Conservation (phyloP, 2,797 vertebrate genomes). For the Limosa lapponica region DNA sequence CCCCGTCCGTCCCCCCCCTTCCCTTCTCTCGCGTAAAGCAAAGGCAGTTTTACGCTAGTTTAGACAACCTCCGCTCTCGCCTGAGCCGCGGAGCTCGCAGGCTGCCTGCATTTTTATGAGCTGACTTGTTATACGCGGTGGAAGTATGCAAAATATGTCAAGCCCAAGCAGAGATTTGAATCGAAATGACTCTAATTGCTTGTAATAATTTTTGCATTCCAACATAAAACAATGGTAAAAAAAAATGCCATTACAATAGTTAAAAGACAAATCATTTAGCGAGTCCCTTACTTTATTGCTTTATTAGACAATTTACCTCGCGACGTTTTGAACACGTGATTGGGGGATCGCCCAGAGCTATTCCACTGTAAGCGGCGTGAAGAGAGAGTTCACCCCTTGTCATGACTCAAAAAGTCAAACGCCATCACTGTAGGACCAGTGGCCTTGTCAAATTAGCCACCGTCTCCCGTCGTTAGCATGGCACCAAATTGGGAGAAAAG, state of each 20-base stretch:
- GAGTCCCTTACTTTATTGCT: conserved; percentile 55
- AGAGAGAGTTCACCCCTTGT: conserved; percentile 24
- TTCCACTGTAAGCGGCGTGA: not conserved
- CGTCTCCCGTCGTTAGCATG: not conserved
- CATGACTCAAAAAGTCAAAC: conserved; percentile 58
- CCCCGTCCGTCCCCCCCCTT: too few species aligned
- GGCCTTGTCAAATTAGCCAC: conserved; percentile 59
- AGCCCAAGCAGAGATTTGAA: conserved; percentile 73
- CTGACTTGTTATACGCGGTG: conserved; percentile 60
- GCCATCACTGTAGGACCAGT: conserved; percentile 1
- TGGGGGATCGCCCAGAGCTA: conserved; percentile 55
- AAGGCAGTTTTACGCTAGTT: conserved; percentile 38
- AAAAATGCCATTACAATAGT: conserved; percentile 59
- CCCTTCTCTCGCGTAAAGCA: not conserved
- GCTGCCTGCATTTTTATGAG: conserved; percentile 74
- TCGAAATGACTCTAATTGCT: conserved; percentile 77
- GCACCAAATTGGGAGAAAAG: not conserved
- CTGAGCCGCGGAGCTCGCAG: not conserved
- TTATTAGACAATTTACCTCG: conserved; percentile 67
- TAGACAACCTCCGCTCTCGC: conserved; percentile 17
- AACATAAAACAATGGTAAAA: conserved; percentile 74
- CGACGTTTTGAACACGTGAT: conserved; percentile 19
- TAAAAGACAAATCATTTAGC: conserved; percentile 77
- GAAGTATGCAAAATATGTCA: conserved; percentile 71
- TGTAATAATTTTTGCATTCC: conserved; percentile 79